These are phyloP conservation scores for Paedocypris sp. DNA, from an alignment of 2,113 vertebrate species.

Conservation along the genomic window DNA sequence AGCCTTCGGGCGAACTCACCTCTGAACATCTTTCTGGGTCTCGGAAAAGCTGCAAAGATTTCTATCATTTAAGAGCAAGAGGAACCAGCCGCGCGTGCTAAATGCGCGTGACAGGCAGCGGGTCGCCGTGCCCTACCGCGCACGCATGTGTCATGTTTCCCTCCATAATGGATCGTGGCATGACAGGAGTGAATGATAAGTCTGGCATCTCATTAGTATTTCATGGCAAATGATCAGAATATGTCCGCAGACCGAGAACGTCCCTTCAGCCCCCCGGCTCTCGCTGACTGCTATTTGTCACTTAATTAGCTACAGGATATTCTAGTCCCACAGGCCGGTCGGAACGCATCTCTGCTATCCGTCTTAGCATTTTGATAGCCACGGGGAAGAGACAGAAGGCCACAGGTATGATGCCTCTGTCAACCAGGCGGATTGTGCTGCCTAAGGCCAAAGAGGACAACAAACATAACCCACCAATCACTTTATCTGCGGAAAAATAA, in stretches of 20 bases:
- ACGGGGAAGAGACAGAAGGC: slow-evolving; percentile 8
- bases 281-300: slow-evolving; percentile 18
- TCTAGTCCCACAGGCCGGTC: slow-evolving; percentile 14
- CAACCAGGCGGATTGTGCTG: slow-evolving; percentile 19
- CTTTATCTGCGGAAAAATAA: background rate
- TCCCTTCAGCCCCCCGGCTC: slow-evolving; percentile 21
- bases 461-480: slow-evolving; percentile 12
- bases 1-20: background rate
- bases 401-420: slow-evolving; percentile 9
- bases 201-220: slow-evolving; percentile 19
- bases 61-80: background rate
- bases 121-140: background rate
- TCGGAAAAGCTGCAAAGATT: background rate
- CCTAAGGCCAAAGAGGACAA: background rate
- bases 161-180: background rate
- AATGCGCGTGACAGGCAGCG: background rate
- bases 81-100: background rate
- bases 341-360: background rate
- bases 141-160: background rate
- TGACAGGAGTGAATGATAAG: background rate
- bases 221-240: slow-evolving; percentile 14
- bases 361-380: slow-evolving; percentile 11
- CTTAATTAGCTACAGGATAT: slow-evolving; percentile 29
- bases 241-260: slow-evolving; percentile 2
- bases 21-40: background rate